Conservation (phyloP, 1,140 invertebrate species). For the Calycopis cecrops region DNA sequence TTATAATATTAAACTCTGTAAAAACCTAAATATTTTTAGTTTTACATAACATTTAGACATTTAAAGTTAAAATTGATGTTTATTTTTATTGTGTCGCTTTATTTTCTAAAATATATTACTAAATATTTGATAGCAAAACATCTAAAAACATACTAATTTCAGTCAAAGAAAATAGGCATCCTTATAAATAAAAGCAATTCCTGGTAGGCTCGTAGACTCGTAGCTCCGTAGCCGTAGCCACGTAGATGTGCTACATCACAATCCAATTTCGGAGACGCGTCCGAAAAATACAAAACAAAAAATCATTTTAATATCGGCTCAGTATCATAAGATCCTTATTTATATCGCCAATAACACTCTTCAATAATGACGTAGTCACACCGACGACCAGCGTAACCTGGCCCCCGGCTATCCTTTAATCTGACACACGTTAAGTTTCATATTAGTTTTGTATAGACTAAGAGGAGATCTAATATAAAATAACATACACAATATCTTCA, state of each 20-base stretch:
- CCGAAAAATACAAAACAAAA: conserved; percentile 43
- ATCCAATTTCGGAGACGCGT: conserved; percentile 36
- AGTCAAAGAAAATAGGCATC: no score
- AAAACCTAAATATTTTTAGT: no score
- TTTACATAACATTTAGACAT: no score
- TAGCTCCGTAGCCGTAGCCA: conserved; percentile 32
- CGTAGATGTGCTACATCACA: conserved; percentile 46
- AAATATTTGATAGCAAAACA: no score
- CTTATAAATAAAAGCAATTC: no score
- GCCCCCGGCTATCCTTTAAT: conserved; percentile 20
- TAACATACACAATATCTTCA: background rate
- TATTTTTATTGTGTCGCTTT: no score
- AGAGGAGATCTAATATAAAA: background rate
- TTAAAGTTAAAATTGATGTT: no score
- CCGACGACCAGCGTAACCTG: conserved; percentile 32
- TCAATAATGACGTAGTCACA: conserved; percentile 56
- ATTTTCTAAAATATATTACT: no score
- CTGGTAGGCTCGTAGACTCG: conserved; percentile 16
- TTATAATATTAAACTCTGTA: no score
- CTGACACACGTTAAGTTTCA: conserved; percentile 11
- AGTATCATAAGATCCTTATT: conserved; percentile 55
- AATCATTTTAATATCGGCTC: conserved; percentile 53
- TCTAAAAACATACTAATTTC: no score
- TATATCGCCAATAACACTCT: conserved; percentile 62
- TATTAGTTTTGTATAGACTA: conserved; percentile 15